Conservation (phyloP, 1,140 invertebrate genomes). For the Caenorhabditis briggsae region DNA sequence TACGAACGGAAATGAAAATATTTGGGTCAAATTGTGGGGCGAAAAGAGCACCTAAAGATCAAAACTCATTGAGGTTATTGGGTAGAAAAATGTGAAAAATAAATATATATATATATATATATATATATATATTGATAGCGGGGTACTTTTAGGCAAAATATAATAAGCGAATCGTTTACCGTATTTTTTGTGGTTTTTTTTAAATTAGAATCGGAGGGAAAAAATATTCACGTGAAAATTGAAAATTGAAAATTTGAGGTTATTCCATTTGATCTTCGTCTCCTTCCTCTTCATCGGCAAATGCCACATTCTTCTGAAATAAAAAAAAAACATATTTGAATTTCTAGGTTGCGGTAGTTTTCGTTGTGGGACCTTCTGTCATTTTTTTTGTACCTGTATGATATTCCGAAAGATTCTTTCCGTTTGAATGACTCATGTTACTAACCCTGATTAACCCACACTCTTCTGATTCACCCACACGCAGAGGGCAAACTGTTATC, state of each 20-base stretch:
- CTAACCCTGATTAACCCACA: not conserved
- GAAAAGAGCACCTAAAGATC: conserved; percentile 16
- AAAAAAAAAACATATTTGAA: not conserved
- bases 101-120: not conserved
- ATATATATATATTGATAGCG: too few relatives aligned
- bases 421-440: conserved; percentile 20
- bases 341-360: not conserved
- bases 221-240: not conserved
- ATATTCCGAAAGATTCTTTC: not conserved
- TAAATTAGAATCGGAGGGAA: not conserved
- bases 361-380: not conserved
- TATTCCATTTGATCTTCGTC: conserved; percentile 43
- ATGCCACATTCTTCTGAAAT: conserved; percentile 39
- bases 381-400: not conserved
- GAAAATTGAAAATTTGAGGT: not conserved
- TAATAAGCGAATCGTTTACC: conserved; percentile 25
- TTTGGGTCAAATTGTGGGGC: not conserved
- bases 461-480: too few relatives aligned
- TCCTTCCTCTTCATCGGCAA: conserved; percentile 18
- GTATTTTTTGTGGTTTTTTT: conserved; percentile 10
- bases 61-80: not conserved
- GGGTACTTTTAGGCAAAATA: not conserved
- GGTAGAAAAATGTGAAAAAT: not conserved
- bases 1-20: not conserved
- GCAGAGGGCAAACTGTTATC: not conserved